phyloP scores from a whole-genome alignment of 2,113 vertebrate genomes.

The Scatophagus argus region DNA sequence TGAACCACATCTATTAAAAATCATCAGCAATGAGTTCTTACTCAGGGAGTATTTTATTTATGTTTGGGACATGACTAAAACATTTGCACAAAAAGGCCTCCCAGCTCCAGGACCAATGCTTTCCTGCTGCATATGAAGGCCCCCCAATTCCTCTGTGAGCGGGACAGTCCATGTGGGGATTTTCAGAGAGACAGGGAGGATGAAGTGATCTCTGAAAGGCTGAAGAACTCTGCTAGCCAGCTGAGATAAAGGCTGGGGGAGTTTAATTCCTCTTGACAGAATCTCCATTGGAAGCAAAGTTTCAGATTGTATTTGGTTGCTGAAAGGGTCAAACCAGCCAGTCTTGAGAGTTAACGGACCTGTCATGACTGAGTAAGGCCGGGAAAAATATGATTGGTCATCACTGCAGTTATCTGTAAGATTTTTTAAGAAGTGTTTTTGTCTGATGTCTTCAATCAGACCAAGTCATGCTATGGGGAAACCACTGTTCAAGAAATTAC shows the following conservation, averaged over 20 bases:
- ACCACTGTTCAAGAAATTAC: background rate
- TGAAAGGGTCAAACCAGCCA: background rate
- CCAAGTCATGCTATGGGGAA: background rate
- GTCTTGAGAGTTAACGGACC: background rate
- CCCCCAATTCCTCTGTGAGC: conserved; percentile 49
- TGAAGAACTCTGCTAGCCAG: conserved; percentile 44
- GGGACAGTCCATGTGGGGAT: conserved; percentile 29
- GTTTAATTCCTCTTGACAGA: conserved; percentile 10
- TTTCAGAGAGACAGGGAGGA: conserved; percentile 44
- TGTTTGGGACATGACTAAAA: conserved; percentile 34
- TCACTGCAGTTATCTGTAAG: background rate
- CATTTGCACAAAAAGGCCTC: conserved; percentile 31
- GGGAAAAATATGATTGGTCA: background rate
- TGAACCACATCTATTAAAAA: conserved; percentile 33
- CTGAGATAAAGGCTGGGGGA: conserved; percentile 31
- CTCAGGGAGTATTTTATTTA: background rate
- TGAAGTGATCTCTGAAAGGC: conserved; percentile 41
- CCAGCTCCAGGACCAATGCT: conserved; percentile 37
- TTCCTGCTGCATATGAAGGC: conserved; percentile 53
- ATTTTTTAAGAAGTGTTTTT: too few species aligned
- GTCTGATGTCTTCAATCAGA: background rate
- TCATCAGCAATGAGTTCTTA: background rate
- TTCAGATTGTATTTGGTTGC: background rate
- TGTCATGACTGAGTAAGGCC: background rate
- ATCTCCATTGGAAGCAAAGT: conserved; percentile 14